Evolutionary conservation across 2,113 vertebrate species (phyloP), one percentile per base, ranked within the genome.

Genomic region (Miniopterus natalensis): DNA sequence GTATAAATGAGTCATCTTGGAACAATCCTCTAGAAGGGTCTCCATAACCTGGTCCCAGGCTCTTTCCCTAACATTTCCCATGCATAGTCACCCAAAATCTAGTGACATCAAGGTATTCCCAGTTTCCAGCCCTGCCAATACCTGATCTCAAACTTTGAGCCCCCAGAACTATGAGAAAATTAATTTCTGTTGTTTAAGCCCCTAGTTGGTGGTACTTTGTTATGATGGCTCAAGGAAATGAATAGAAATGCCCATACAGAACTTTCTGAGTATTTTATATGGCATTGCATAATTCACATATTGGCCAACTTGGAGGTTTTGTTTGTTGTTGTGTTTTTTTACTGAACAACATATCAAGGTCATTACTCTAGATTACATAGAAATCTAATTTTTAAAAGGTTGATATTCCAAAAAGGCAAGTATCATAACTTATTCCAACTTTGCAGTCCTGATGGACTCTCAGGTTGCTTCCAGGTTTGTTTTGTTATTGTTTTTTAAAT

Each of bases 31-130:
- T 12, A 27, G 8, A 1, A 51, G 75, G 1, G 2, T 2, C 29
- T 36, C 2, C 11, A 0, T 15, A 13, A 1, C 71, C 40, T 8
- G 61, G 45, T 2, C 36, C 14, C 42, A 4, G 47, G 9, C 7
- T 14, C 27, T 45, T 65, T 42, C 10, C 59, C 57, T 2, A 45
- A 51, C n/a, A 9, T 36, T 36, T 81, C 27, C 45, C n/a, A 3
- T 0, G 21, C 5, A 49, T 9, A 40, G 45, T 27, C 29, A 4
- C 53, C 29, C 66, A 1, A 7, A 63, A 63, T 23, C 78, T 15
- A 77, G 53, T 0, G 2, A 53, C 81, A 45, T 36, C 12, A 42
- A 7, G 36, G 20, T 7, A 4, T 29, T 53, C 63, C 49, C 47
- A 66, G 66, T 27, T 13, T 12, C 73, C 49, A 75, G 0, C 14